Base-by-base conservation (phyloP, 2,113 vertebrate species). In the Oceanites oceanicus region DNA sequence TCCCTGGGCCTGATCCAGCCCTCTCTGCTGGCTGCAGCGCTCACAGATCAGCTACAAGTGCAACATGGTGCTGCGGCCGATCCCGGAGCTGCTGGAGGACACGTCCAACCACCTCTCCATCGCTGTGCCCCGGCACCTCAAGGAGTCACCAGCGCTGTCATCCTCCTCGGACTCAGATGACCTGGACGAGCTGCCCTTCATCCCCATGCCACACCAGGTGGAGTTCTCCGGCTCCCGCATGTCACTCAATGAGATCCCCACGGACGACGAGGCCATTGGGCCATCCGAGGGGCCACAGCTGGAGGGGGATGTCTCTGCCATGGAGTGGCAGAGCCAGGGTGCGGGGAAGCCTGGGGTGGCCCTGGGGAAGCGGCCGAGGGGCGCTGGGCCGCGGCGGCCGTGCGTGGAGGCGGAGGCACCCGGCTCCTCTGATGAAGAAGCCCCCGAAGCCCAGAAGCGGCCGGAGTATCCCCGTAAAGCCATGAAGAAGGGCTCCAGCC, bases 11-110 rank as follows among this genome's bases (percentile, higher is more conserved):
- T 96, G 78, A 97, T 53, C 77, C 62, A 61, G n/a, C 30, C 50
- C 45, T 53, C 36, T 92, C 71, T 32, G 2, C 75, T 3, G 50
- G 90, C 96, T 97, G 70, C 95, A 99, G 99, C 98, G 99, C 74
- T 99, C 99, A 3, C 98, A 99, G 80, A 99, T 99, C 98, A 99
- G 98, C 98, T 99, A 99, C 96, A 99, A 99, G 96, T 99, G 99
- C 94, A 99, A 99, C 95, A 99, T 99, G 99, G 99, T 99, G 85
- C 98, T 99, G 98, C 98, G 99, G 73, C 99, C 99, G 1, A 99
- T 99, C 94, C 99, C 99, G 0, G 99, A 99, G 94, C 96, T 99
- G 87, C 97, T 99, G 73, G 98, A 99, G 75, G 99, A 99, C 79
- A 98, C 98, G 0, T 99, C 98, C 21, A 99, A 98, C 95, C 99